A percentile compares a stretch with the other conserved stretches of the same genome.
Evolutionary conservation across 1,140 invertebrate species (phyloP).

Genomic region (Trichonephila clavata): DNA sequence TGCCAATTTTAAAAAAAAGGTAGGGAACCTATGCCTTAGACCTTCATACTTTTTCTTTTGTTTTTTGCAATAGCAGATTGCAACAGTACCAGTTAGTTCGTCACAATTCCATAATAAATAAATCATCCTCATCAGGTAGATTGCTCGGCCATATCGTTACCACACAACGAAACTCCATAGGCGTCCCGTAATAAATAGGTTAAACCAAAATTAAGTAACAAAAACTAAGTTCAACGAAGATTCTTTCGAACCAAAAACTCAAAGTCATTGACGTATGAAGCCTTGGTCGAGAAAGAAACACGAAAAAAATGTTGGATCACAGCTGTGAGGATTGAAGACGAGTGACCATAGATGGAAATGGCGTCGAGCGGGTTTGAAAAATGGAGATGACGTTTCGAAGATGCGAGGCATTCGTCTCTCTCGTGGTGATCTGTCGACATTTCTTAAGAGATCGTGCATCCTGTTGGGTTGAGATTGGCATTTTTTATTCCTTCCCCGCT

Average conservation of each 20-base stretch:
- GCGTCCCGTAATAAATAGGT: not conserved
- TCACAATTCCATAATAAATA: no score
- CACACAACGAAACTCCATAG: not conserved
- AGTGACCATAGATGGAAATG: constrained; percentile 37
- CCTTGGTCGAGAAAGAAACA: not conserved
- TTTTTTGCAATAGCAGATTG: no score
- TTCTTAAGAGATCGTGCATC: constrained; percentile 20
- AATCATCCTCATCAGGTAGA: no score
- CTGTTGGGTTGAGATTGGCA: constrained; percentile 9
- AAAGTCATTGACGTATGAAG: not conserved
- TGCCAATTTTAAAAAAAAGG: no score
- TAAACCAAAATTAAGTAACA: not conserved
- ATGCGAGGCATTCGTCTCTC: constrained; percentile 28
- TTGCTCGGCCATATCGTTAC: not conserved
- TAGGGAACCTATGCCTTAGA: no score
- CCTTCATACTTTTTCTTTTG: no score
- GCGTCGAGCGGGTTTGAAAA: not conserved
- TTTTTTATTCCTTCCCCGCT: constrained; percentile 16
- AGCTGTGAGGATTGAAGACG: not conserved
- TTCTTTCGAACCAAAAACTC: not conserved
- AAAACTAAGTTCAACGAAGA: not conserved
- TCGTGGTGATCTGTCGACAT: constrained; percentile 5
- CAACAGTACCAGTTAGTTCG: no score
- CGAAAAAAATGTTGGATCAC: not conserved
- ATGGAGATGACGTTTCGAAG: not conserved